Conservation (phyloP, 2,888 invertebrate genomes). For the Seladonia tumulorum region DNA sequence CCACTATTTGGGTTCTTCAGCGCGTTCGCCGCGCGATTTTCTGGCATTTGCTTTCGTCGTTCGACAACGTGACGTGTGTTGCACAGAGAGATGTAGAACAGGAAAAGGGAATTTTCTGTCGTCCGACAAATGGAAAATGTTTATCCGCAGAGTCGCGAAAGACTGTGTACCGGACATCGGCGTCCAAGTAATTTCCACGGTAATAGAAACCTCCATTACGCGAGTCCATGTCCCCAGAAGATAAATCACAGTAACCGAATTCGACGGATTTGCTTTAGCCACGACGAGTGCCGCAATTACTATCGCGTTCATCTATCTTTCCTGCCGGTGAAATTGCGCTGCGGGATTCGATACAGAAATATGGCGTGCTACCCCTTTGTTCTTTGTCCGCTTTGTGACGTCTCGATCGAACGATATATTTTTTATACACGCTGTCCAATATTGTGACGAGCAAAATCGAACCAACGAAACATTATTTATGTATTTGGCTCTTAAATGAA, state of each 20-base stretch:
- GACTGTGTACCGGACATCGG: conserved; percentile 31
- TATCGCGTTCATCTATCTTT: neutral
- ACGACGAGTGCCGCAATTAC: conserved; percentile 11
- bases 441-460: neutral
- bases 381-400: neutral
- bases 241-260: conserved; percentile 12
- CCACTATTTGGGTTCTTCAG: conserved; percentile 10
- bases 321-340: conserved; percentile 3
- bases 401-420: neutral
- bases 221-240: neutral
- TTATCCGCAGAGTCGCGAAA: neutral
- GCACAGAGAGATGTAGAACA: neutral
- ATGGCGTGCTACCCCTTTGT: conserved; percentile 6
- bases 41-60: conserved; percentile 2
- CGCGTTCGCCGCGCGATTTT: conserved; percentile 16
- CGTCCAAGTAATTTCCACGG: conserved; percentile 39
- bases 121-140: conserved; percentile 40
- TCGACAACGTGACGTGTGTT: conserved; percentile 11
- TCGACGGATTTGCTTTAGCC: conserved; percentile 13
- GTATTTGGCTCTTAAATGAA: too few relatives aligned
- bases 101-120: conserved; percentile 23
- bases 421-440: neutral
- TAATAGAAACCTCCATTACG: neutral
- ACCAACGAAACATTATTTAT: neutral
- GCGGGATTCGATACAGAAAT: conserved; percentile 11